phyloP scores from a whole-genome alignment of 2,797 vertebrate genomes.

The Diceros bicornis region DNA sequence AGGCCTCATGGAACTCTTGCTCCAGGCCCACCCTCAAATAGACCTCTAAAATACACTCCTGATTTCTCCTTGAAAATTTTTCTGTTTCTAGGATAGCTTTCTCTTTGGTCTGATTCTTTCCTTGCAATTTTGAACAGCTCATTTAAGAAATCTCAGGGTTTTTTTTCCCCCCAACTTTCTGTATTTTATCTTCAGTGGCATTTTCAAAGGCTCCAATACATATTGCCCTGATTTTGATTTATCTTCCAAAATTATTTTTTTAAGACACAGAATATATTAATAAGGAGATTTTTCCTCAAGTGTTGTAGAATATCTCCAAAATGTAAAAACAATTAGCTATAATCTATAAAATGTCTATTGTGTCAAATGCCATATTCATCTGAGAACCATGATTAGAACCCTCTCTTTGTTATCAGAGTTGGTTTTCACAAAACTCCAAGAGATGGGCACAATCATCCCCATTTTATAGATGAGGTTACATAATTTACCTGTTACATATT shows the following conservation, averaged over 20 bases:
- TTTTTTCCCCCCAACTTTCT: neutral
- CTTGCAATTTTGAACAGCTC: neutral
- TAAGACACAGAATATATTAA: neutral
- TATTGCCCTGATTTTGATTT: neutral
- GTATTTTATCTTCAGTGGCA: neutral
- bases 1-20: neutral
- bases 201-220: neutral
- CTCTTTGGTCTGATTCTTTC: neutral
- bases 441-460: neutral
- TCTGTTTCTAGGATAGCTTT: neutral
- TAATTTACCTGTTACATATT: neutral
- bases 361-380: neutral
- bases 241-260: slow-evolving; percentile 15
- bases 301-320: neutral
- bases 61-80: neutral
- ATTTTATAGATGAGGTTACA: neutral
- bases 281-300: neutral
- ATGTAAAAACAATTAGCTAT: neutral
- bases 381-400: neutral
- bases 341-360: neutral
- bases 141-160: neutral
- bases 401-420: neutral
- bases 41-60: neutral
- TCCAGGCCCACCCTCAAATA: neutral
- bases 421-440: neutral